Conservation (phyloP, 2,888 invertebrate species). For the Thera obeliscata region DNA sequence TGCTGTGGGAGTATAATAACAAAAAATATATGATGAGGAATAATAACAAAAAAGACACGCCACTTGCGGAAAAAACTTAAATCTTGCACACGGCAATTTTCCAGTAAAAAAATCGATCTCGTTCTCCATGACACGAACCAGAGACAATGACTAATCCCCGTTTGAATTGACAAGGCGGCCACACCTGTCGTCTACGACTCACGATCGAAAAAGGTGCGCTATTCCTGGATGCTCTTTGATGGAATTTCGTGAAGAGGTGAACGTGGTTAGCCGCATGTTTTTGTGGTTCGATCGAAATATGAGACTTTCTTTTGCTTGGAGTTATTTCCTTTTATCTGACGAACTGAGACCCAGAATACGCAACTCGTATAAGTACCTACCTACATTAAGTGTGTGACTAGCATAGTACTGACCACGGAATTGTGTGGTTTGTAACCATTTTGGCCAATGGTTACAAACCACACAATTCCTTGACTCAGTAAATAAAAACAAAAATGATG, state of each 20-base stretch:
- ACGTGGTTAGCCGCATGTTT: constrained; percentile 16
- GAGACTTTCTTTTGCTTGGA: not conserved
- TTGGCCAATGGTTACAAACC: too few relatives aligned
- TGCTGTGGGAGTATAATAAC: not conserved
- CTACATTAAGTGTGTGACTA: too few relatives aligned
- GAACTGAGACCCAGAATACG: too few relatives aligned
- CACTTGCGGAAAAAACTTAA: not conserved
- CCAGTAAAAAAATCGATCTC: constrained; percentile 18
- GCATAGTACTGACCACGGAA: too few relatives aligned
- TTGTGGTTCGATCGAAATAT: not conserved
- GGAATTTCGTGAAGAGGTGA: constrained; percentile 9
- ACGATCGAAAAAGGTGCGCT: constrained; percentile 27
- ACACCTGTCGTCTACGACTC: constrained; percentile 34
- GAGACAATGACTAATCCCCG: constrained; percentile 31
- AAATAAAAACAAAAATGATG: too few relatives aligned
- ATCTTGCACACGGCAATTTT: constrained; percentile 14
- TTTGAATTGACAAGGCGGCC: constrained; percentile 23
- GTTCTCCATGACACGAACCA: constrained; percentile 24
- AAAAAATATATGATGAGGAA: too few relatives aligned
- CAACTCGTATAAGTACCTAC: too few relatives aligned
- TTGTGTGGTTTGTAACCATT: too few relatives aligned
- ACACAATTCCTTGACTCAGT: too few relatives aligned
- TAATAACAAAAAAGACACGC: not conserved
- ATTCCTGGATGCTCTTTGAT: constrained; percentile 27
- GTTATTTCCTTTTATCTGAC: not conserved